Evolutionary conservation across 2,797 vertebrate genomes (phyloP).

Genomic region (Hirundo rustica): DNA sequence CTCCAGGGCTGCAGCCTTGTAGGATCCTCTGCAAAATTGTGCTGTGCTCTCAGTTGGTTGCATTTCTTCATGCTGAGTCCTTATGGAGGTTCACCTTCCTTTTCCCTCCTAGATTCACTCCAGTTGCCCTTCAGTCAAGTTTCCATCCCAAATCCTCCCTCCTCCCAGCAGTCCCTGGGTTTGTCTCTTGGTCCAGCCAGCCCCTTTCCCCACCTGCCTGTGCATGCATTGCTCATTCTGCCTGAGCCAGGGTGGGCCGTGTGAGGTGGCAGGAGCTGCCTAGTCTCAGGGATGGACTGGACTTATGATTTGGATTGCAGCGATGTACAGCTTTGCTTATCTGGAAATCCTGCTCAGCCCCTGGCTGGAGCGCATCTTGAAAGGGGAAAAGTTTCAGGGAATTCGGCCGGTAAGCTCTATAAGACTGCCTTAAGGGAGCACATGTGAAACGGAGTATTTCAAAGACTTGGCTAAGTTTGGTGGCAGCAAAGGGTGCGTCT

Average conservation of each 20-base stretch:
- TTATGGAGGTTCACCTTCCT: not conserved
- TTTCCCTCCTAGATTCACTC: not conserved
- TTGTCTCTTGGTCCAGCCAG: not conserved
- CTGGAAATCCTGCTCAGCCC: conserved; percentile 7
- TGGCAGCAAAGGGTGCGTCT: not conserved
- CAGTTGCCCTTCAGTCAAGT: not conserved
- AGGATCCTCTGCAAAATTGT: not conserved
- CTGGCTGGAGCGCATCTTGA: not conserved
- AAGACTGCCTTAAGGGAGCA: conserved; percentile 21
- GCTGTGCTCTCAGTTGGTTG: fast-evolving
- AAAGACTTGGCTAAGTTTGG: conserved; percentile 56
- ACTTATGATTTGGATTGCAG: not conserved
- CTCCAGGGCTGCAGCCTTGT: not conserved
- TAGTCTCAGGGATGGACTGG: not conserved
- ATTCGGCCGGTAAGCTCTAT: not conserved
- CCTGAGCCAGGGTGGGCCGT: not conserved
- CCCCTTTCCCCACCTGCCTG: not conserved
- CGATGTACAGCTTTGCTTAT: not conserved
- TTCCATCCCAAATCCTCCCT: not conserved
- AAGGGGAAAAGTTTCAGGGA: not conserved
- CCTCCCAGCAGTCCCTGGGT: not conserved
- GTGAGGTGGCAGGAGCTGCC: not conserved
- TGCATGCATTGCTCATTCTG: not conserved
- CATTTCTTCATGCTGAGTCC: not conserved
- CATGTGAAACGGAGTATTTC: conserved; percentile 20